Percentiles rank a stretch among this genome's conserved stretches.
Conservation (phyloP, 2,797 vertebrate genomes). For the Peromyscus melanophrys region DNA sequence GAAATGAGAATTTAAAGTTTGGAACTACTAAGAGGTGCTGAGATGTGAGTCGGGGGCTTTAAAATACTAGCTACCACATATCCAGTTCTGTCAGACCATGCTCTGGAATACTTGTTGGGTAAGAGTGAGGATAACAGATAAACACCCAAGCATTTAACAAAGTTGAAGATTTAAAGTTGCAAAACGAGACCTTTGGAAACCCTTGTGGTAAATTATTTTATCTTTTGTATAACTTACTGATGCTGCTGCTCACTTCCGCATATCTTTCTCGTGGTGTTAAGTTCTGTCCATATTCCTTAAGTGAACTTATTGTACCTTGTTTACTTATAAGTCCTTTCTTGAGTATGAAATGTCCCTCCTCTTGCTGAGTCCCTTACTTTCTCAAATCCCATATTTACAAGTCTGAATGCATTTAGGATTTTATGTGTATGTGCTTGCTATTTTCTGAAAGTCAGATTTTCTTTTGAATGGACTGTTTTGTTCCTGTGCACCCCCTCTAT, state of each 20-base stretch:
- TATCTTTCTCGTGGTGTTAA: background rate
- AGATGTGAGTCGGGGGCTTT: slow-evolving; percentile 32
- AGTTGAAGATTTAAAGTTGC: background rate
- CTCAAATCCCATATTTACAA: background rate
- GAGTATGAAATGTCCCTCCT: background rate
- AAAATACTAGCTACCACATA: background rate
- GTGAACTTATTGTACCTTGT: background rate
- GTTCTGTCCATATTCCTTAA: background rate
- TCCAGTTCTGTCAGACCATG: background rate
- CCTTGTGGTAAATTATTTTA: background rate
- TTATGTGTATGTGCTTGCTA: background rate
- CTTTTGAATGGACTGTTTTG: background rate
- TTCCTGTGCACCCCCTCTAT: background rate
- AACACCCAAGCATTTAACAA: background rate
- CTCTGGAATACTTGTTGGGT: background rate
- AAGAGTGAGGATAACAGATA: background rate
- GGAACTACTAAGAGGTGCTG: background rate
- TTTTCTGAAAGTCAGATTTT: background rate
- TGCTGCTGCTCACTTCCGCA: background rate
- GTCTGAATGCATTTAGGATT: background rate
- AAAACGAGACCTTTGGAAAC: background rate
- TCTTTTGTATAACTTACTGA: background rate
- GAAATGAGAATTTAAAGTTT: slow-evolving; percentile 15
- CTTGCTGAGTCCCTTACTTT: background rate
- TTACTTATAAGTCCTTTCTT: background rate